Evolutionary conservation across 1,140 invertebrate genomes (phyloP).

Genomic region (Plutomurus gul): DNA sequence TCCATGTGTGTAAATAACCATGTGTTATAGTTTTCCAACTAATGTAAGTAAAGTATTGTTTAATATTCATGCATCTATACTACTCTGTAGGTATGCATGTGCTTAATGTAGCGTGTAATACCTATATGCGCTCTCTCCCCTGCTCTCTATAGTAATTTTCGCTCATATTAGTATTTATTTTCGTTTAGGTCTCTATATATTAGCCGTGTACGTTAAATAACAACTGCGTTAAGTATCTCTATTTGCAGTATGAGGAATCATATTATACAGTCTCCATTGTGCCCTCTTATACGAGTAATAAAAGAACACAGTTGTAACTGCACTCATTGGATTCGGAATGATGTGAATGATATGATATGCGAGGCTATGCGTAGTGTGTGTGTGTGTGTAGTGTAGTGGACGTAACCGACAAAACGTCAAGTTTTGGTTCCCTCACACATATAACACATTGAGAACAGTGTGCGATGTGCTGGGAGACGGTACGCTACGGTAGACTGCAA

Average conservation of each 20-base stretch:
- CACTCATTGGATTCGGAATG: background rate
- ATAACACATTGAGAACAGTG: background rate
- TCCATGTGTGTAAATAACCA: too few species aligned
- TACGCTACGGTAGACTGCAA: background rate
- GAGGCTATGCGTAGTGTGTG: background rate
- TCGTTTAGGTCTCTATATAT: background rate
- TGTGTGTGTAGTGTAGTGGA: background rate
- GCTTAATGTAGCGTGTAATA: too few species aligned
- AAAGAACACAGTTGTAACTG: slow-evolving; percentile 5
- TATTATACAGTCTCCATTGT: background rate
- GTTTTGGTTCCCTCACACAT: background rate
- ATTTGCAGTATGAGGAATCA: background rate
- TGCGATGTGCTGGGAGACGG: background rate
- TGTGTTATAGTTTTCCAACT: too few species aligned
- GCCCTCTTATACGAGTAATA: background rate
- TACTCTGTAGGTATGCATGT: too few species aligned
- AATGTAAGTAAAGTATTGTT: too few species aligned
- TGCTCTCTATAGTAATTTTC: background rate
- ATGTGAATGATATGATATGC: background rate
- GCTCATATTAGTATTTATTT: slow-evolving; percentile 12
- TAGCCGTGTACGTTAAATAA: background rate
- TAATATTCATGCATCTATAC: too few species aligned
- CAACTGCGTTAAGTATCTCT: background rate
- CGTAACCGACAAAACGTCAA: background rate
- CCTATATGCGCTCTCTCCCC: too few species aligned